A percentile compares a stretch with the other conserved stretches of the same genome.
These are phyloP conservation scores for Monochamus alternatus DNA, from an alignment of 2,888 invertebrate species.

Conservation along the genomic window DNA sequence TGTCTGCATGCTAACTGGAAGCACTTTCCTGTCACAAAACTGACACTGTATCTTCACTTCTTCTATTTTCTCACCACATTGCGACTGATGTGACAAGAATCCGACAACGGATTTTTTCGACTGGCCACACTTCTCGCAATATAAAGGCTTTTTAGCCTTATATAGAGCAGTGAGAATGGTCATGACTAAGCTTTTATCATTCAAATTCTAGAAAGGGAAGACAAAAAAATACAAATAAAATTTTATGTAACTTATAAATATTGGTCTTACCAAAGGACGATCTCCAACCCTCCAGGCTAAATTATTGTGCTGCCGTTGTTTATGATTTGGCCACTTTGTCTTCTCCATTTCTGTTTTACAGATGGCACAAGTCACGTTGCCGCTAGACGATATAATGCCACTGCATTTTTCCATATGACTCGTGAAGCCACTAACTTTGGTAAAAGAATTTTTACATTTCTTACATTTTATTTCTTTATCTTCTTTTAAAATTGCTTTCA, in stretches of 20 bases:
- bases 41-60: conserved; percentile 73
- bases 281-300: conserved; percentile 75
- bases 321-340: conserved; percentile 72
- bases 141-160: conserved; percentile 68
- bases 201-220: conserved; percentile 71
- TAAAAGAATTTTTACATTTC: conserved; percentile 41
- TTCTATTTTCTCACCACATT: conserved; percentile 76
- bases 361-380: conserved; percentile 69
- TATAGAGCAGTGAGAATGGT: conserved; percentile 71
- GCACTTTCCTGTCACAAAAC: conserved; percentile 73
- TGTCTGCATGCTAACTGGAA: conserved; percentile 75
- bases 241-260: conserved; percentile 41
- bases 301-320: conserved; percentile 73
- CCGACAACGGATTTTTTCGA: conserved; percentile 74
- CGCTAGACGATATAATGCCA: conserved; percentile 46
- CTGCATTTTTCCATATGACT: conserved; percentile 52
- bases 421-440: conserved; percentile 35
- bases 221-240: conserved; percentile 2
- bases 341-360: conserved; percentile 70
- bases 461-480: conserved; percentile 44
- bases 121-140: conserved; percentile 74
- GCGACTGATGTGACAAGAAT: conserved; percentile 76
- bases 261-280: conserved; percentile 71
- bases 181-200: conserved; percentile 71
- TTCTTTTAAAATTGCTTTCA: conserved; percentile 38